These are phyloP conservation scores for Oreamnos americanus DNA, from an alignment of 2,113 vertebrate species.

Conservation along the genomic window DNA sequence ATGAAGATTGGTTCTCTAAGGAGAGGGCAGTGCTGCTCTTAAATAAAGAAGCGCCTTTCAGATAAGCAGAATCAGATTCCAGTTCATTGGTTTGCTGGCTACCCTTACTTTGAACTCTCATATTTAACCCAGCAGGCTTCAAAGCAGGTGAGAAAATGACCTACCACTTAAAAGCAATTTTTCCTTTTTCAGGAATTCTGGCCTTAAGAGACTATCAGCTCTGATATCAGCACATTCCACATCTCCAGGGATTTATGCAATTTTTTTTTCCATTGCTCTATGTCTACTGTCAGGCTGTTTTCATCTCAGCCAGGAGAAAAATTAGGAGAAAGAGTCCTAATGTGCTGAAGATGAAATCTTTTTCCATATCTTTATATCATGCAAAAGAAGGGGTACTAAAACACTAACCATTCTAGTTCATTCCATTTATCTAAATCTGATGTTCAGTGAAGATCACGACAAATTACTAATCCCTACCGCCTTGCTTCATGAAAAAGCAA, in stretches of 20 bases:
- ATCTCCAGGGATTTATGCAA: conserved; percentile 68
- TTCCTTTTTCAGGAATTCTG: conserved; percentile 75
- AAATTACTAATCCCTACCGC: not conserved
- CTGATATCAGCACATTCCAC: conserved; percentile 76
- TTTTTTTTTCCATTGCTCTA: conserved; percentile 60
- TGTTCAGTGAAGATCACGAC: not conserved
- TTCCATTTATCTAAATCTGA: conserved; percentile 38
- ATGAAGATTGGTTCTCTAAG: conserved; percentile 53
- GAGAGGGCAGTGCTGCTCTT: conserved; percentile 37
- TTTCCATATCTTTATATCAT: not conserved
- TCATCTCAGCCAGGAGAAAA: conserved; percentile 59
- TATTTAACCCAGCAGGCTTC: conserved; percentile 76
- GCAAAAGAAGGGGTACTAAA: not conserved
- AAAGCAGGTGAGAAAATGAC: conserved; percentile 76
- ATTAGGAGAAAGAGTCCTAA: not conserved
- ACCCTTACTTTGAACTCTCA: conserved; percentile 75
- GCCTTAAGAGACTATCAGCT: conserved; percentile 66
- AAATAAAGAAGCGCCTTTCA: conserved; percentile 72
- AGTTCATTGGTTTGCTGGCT: conserved; percentile 67
- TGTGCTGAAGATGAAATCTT: conserved; percentile 46
- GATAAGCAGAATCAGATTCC: conserved; percentile 75
- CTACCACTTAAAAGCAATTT: conserved; percentile 74
- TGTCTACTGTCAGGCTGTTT: conserved; percentile 60
- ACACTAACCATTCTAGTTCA: not conserved
- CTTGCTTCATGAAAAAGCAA: conserved; percentile 13